Conservation (phyloP, 2,888 invertebrate genomes). For the Salticus scenicus region DNA sequence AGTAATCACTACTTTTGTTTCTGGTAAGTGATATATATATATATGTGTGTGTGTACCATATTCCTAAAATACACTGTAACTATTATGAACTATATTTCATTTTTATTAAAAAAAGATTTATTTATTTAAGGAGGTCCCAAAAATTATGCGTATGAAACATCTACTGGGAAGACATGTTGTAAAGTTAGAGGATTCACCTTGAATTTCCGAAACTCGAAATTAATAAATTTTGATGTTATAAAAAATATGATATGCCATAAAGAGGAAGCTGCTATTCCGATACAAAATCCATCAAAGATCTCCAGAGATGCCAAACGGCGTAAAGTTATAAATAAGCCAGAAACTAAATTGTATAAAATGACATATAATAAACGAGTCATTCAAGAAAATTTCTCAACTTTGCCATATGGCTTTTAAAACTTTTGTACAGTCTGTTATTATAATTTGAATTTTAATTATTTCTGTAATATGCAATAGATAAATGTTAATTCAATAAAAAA, state of each 20-base stretch:
- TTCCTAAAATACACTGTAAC: too few species aligned
- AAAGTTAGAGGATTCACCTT: slow-evolving; percentile 15
- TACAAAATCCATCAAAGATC: neutral
- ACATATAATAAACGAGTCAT: neutral
- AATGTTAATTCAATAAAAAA: too few species aligned
- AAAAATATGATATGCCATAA: neutral
- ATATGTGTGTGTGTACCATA: too few species aligned
- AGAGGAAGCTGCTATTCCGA: neutral
- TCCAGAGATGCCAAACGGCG: neutral
- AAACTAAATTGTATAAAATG: neutral
- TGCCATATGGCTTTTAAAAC: neutral
- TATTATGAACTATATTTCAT: too few species aligned
- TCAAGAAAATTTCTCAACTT: neutral
- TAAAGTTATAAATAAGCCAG: neutral
- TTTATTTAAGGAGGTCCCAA: slow-evolving; percentile 5
- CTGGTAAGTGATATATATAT: too few species aligned
- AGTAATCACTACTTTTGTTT: too few species aligned
- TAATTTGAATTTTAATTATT: too few species aligned
- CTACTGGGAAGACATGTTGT: neutral
- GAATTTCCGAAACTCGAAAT: neutral
- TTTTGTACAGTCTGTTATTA: too few species aligned
- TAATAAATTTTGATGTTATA: neutral
- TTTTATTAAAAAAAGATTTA: too few species aligned
- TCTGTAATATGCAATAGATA: too few species aligned
- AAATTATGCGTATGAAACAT: slow-evolving; percentile 15